Percentiles rank a stretch among this genome's conserved stretches.
phyloP scores from a whole-genome alignment of 64 coral and sea anemone genomes.

The Actinia equina region DNA sequence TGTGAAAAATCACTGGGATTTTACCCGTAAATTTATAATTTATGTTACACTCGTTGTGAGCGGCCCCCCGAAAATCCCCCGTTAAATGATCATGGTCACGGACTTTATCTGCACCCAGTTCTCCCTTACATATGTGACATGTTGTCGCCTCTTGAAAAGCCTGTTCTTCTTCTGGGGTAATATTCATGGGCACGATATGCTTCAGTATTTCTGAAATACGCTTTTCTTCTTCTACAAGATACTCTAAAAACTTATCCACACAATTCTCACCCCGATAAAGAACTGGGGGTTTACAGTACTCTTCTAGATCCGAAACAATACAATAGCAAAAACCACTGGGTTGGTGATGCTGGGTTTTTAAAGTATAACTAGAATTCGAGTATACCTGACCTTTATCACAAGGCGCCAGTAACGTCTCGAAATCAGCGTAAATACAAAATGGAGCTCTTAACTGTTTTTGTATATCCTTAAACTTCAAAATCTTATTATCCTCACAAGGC shows the following conservation, averaged over 20 bases:
- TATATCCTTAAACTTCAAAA: neutral
- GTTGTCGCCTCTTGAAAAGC: neutral
- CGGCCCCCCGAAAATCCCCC: constrained; percentile 13
- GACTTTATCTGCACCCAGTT: neutral
- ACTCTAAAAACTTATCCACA: constrained; percentile 41
- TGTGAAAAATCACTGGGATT: constrained; percentile 21
- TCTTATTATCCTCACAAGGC: neutral
- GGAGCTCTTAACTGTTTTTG: constrained; percentile 13
- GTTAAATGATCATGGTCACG: constrained; percentile 18
- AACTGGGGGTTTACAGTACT: neutral
- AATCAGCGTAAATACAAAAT: constrained; percentile 12
- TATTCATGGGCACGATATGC: constrained; percentile 23
- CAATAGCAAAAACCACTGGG: neutral
- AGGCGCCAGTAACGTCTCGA: neutral
- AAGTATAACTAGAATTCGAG: neutral
- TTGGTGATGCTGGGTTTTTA: neutral
- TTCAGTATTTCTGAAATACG: constrained; percentile 14
- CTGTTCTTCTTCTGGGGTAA: neutral
- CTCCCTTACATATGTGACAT: neutral
- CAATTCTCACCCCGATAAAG: constrained; percentile 42
- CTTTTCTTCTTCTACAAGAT: constrained; percentile 16
- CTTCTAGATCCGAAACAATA: neutral
- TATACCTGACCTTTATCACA: neutral
- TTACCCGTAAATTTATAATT: constrained; percentile 7
- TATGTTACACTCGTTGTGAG: constrained; percentile 24